phyloP scores from a whole-genome alignment of 2,797 vertebrate species.

The Cyprinodon diabolis region DNA sequence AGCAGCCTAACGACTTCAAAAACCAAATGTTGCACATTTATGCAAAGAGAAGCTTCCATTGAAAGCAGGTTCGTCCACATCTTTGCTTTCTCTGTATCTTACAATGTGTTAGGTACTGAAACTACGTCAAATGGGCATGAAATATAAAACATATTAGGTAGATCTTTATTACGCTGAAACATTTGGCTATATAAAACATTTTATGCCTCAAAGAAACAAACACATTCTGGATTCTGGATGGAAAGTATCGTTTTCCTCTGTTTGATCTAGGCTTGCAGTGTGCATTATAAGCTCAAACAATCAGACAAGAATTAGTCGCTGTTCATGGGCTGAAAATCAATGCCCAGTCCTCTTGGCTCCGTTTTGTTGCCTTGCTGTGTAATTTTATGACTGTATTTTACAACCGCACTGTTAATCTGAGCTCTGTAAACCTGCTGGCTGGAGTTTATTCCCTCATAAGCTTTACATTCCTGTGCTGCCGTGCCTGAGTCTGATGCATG shows the following conservation, averaged over 20 bases:
- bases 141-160: neutral
- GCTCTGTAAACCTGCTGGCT: slow-evolving; percentile 36
- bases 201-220: slow-evolving; percentile 2
- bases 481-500: slow-evolving; percentile 23
- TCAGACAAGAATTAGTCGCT: neutral
- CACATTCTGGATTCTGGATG: neutral
- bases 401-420: slow-evolving; percentile 51
- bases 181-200: neutral
- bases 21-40: neutral
- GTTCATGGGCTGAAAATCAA: slow-evolving; percentile 28
- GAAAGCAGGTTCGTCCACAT: neutral
- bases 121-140: neutral
- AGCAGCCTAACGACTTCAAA: neutral
- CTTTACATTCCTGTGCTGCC: slow-evolving; percentile 32
- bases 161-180: neutral
- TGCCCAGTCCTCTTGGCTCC: slow-evolving; percentile 20
- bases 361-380: slow-evolving; percentile 32
- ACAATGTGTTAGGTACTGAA: neutral
- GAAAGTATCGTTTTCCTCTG: neutral
- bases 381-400: slow-evolving; percentile 53
- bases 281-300: neutral
- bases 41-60: neutral
- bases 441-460: slow-evolving; percentile 25
- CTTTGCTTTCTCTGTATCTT: neutral
- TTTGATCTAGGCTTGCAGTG: slow-evolving; percentile 1